Base-by-base conservation (phyloP, 2,113 vertebrate species). In the Sorex fumeus region DNA sequence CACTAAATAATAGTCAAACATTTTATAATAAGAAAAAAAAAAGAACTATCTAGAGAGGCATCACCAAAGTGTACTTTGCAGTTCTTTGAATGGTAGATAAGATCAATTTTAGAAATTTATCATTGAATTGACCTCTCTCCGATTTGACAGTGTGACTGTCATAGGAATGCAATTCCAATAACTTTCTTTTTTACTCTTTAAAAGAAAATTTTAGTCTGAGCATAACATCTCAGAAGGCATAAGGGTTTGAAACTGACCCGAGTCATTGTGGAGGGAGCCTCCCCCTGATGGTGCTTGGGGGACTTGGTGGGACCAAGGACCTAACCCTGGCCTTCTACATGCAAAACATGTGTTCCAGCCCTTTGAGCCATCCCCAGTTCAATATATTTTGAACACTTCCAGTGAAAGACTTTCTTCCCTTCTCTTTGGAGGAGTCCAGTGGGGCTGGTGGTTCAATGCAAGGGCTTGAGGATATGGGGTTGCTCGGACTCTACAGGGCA, bases 41-140 rank as follows among this genome's bases (percentile, higher is more conserved):
- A 66, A 76, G 34, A 72, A 93, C 81, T 91, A 74, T 72, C 62
- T 60, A 43, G 78, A 81, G 71, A 75, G 80, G 64, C 18, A 69
- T 62, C 77, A 66, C 64, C 45, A 86, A 67, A 62, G 36, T 30
- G n/a, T 6, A 30, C 40, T 77, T 82, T 47, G 64, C 34, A 69
- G 45, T 36, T 69, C 36, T 85, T n/a, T 67, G 27, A 40, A 36
- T 16, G 23, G 34, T 25, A 28, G 36, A 45, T 67, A 40, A 82
- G n/a, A 57, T 91, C 30, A 77, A 21, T 8, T 30, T 50, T 67
- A 90, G 45, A 69, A 84, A 92, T 84, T 72, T 10, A 15, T 47
- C 25, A n/a, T 13, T 93, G 32, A 75, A 83, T 64, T 88, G 53
- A 87, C 7, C 57, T 43, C 40, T 74, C 28, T 12, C n/a, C n/a